Conservation (phyloP, 2,113 vertebrate genomes). For the Xiphias gladius region DNA sequence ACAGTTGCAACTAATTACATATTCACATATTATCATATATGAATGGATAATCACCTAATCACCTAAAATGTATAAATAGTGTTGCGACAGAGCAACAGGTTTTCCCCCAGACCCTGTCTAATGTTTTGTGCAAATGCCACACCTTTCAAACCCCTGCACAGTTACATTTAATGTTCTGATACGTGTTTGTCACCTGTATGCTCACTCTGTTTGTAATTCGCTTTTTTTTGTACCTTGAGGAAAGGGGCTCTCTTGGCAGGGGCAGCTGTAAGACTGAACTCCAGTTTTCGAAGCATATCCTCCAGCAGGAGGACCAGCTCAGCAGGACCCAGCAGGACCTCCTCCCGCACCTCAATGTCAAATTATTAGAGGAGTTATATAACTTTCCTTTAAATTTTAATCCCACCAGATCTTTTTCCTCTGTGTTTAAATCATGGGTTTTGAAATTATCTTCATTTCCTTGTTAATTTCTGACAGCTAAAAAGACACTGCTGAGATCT, state of each 20-base stretch:
- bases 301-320: slow-evolving; percentile 95
- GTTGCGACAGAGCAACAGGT: not conserved
- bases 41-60: too few relatives aligned
- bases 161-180: not conserved
- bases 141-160: not conserved
- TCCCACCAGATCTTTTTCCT: too few relatives aligned
- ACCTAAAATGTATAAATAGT: too few relatives aligned
- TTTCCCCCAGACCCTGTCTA: not conserved
- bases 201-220: not conserved
- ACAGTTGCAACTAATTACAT: not conserved
- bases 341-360: slow-evolving; percentile 85
- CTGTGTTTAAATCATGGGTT: too few relatives aligned
- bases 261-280: slow-evolving; percentile 85
- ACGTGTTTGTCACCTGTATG: not conserved
- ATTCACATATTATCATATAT: not conserved
- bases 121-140: not conserved
- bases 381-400: too few relatives aligned
- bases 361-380: not conserved
- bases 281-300: slow-evolving; percentile 93
- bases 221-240: slow-evolving; percentile 85
- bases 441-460: too few relatives aligned
- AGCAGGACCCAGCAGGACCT: slow-evolving; percentile 91
- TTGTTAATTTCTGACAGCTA: too few relatives aligned
- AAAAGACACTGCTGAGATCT: too few relatives aligned
- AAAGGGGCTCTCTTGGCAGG: slow-evolving; percentile 87